Base-by-base conservation (phyloP, 1,140 invertebrate genomes). In the Globodera rostochiensis region DNA sequence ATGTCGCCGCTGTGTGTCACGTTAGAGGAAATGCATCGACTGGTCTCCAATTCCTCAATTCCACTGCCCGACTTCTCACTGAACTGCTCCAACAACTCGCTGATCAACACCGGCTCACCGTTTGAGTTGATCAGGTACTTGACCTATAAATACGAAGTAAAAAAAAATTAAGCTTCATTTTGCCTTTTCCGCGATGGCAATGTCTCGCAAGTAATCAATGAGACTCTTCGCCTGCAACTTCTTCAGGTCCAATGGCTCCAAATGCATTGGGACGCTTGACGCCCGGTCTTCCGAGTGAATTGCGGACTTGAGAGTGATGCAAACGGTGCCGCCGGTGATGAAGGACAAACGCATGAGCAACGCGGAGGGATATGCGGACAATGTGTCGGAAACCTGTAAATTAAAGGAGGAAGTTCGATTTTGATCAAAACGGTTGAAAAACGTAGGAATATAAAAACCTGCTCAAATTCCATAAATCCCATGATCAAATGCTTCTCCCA, bases 1-100 rank as follows among this genome's bases (percentile, higher is more conserved):
- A 89, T 89, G 73, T 89, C 89, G n/a, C 88, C 88, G 45, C 78
- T 81, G 69, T 90, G 88, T 50, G 87, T 89, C 19, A 89, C 88
- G 83, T 89, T 89, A 53, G 87, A 89, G 36, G 87, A 87, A 81
- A 90, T 88, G n/a, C 83, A 74, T 47, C 88, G 57, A 71, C 85
- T 87, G 21, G 83, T 88, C 15, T 83, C 82, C 9, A 86, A 67
- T 9, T 87, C 85, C 67, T 85, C 85, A 50, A 71, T 80, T 36
- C 36, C 70, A 21, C 82, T 80, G 15, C 50, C 67, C 71, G 80
- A 21, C 13, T 79, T 74, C 19, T 82, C 36, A 15, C 84, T 87
- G 57, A 80, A 83, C 76, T 88, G 73, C 69, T 84, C 82, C 53
- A 80, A 76, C n/a, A 90, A 60, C 46, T 88, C 88, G 69, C 74